Percentiles rank a stretch among this genome's conserved stretches.
Evolutionary conservation across 2,888 invertebrate species (phyloP).

Genomic region (Sylvicola cinctus): DNA sequence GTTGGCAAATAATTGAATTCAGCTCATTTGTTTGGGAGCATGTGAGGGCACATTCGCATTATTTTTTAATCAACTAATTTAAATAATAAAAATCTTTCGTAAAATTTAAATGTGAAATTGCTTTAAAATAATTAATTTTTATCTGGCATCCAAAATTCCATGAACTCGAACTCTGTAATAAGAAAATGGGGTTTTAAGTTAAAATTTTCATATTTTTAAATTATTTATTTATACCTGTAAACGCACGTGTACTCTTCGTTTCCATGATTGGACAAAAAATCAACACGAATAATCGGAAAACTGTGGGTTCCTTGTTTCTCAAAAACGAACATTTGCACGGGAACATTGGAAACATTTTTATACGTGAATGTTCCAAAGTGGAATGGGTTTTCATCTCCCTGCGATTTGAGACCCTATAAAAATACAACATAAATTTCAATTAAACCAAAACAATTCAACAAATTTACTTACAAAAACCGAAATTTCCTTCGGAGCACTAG

Average conservation of each 20-base stretch:
- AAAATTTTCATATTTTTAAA: no score
- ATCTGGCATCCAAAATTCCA: neutral
- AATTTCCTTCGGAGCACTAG: neutral
- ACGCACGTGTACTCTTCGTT: neutral
- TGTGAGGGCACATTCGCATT: no score
- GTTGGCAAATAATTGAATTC: conserved; percentile 40
- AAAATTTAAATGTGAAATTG: no score
- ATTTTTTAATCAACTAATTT: no score
- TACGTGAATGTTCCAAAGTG: neutral
- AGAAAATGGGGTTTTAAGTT: no score
- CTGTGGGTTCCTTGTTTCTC: neutral
- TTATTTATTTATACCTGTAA: no score
- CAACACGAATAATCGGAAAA: neutral
- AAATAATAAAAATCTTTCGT: neutral
- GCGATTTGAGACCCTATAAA: neutral
- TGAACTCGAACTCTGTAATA: neutral
- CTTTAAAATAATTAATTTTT: no score
- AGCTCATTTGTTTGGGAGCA: no score
- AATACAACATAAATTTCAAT: neutral
- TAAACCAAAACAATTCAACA: neutral
- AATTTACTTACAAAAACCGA: neutral
- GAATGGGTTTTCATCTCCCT: neutral
- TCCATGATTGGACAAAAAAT: neutral
- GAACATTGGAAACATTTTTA: neutral
- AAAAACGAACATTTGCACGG: neutral